Percentiles rank a stretch among this genome's conserved stretches.
These are phyloP conservation scores for Gobiocypris rarus DNA, from an alignment of 2,113 vertebrate genomes.

Conservation along the genomic window DNA sequence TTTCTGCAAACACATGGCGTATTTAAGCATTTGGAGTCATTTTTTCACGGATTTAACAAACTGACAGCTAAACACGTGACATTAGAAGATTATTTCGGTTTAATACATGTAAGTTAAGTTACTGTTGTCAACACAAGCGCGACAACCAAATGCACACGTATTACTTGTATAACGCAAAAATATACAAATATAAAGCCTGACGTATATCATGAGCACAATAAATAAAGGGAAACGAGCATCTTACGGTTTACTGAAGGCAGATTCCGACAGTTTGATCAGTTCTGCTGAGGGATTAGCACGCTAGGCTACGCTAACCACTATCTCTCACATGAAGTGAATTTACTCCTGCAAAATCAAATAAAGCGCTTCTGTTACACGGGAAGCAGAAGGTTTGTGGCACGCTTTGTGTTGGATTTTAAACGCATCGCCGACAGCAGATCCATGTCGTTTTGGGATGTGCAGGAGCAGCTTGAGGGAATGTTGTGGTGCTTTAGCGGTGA, in stretches of 20 bases:
- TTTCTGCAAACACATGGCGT: background rate
- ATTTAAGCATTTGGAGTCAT: background rate
- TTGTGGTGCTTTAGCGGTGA: constrained; percentile 24
- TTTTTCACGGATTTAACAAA: too few species aligned
- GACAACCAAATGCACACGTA: background rate
- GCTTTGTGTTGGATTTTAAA: background rate
- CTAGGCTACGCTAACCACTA: constrained; percentile 20
- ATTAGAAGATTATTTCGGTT: background rate
- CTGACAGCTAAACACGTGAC: too few species aligned
- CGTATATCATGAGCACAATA: background rate
- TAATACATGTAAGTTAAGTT: background rate
- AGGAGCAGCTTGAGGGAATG: too few species aligned
- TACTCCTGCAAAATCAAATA: background rate
- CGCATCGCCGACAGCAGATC: background rate
- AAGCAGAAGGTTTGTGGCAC: too few species aligned
- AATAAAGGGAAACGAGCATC: background rate
- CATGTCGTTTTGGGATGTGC: background rate
- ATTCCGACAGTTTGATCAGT: background rate
- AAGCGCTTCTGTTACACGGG: background rate
- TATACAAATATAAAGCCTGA: background rate
- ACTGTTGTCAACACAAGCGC: background rate
- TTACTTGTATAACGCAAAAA: background rate
- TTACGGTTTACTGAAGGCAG: background rate
- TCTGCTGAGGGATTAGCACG: constrained; percentile 19
- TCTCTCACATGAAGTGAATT: background rate